Base-by-base conservation (phyloP, 1,140 invertebrate species). In the Ceratina australensis region DNA sequence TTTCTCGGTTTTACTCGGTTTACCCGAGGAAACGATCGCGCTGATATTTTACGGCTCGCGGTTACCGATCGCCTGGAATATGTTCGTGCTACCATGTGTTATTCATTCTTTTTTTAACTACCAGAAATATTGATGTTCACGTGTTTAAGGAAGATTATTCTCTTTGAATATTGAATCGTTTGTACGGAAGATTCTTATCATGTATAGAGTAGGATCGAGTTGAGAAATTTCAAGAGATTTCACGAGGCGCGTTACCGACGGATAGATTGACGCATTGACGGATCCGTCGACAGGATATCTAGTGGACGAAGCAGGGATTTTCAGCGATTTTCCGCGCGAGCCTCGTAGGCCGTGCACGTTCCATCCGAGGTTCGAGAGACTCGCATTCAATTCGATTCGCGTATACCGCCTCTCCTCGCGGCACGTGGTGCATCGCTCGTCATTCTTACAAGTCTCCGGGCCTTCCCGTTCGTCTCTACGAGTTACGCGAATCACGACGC, bases 231-330 rank as follows among this genome's bases (percentile, higher is more conserved):
- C 33, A 7, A 33, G 7, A 33, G 33, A 33, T 33, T 33, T 33
- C 33, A 33, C 68, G 84, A 88, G 90, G 89, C 91, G 90, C 91
- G 91, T 90, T 89, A 91, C 91, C 89, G 84, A 60, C 88, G 83
- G 83, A 90, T 90, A 90, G 89, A 87, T 90, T 89, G 88, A 84
- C 88, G 81, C 75, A 80, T 85, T 82, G 76, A 22, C 49, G 56
- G 78, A 79, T 86, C 87, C 86, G 81, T 85, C 83, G 79, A 85
- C 81, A 85, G 78, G 84, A 79, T 42, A 10, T 42, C 33, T 42
- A 10, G 3, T 54, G 52, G 15, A 54, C 52, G 52, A 16, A n/a
- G 81, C 66, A 71, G 15, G 82, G 88, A 91, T 89, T 90, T 90
- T 89, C 88, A 82, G 85, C 87, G 86, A 88, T 90, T 90, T 91